Base-by-base conservation (phyloP, 2,888 invertebrate genomes). In the Reticulitermes lucifugus region DNA sequence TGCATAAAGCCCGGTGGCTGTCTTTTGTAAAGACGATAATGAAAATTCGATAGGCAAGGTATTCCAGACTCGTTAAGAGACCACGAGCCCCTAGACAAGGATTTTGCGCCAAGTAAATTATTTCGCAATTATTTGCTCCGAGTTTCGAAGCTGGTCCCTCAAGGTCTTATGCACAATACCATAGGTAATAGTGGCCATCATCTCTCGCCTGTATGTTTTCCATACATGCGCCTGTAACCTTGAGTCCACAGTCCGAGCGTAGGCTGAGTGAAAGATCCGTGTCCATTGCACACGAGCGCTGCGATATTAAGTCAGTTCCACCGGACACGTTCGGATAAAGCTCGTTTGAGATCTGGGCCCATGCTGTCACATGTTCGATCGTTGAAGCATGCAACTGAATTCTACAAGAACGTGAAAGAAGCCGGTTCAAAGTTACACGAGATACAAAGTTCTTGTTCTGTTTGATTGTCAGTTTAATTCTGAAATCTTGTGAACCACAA, bases 271-370 rank as follows among this genome's bases (percentile, higher is more conserved):
- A 75, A 22, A 21, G 75, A 75, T 75, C 75, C 75, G 21, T 43
- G 75, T 60, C 60, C 1, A 7, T 14, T 22, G 14, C 60, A 21
- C 60, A 25, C 9, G 21, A 46, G 22, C 21, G 51, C 12, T 46
- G 21, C 18, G 41, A 77, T n/a, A 35, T 35, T 35, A 77, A 46
- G 77, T 77, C 77, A 77, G 22, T n/a, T 51, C 51, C 14, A 46
- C 22, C 12, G 46, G 46, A 46, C 77, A 51, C n/a, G n/a, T 77
- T 46, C 46, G 77, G 77, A 77, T 77, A 77, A 43, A 75, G 75
- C n/a, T 77, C 51, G 51, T 46, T n/a, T 46, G n/a, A 46, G 22
- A 41, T 14, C 73, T 41, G 35, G 41, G 14, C 0, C 12, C 25
- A n/a, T 14, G 65, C 60, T 21, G 14, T 21, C 60, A 60, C n/a